Percentiles rank a stretch among this genome's conserved stretches.
phyloP scores from a whole-genome alignment of 2,113 vertebrate species.

The Origma solitaria region DNA sequence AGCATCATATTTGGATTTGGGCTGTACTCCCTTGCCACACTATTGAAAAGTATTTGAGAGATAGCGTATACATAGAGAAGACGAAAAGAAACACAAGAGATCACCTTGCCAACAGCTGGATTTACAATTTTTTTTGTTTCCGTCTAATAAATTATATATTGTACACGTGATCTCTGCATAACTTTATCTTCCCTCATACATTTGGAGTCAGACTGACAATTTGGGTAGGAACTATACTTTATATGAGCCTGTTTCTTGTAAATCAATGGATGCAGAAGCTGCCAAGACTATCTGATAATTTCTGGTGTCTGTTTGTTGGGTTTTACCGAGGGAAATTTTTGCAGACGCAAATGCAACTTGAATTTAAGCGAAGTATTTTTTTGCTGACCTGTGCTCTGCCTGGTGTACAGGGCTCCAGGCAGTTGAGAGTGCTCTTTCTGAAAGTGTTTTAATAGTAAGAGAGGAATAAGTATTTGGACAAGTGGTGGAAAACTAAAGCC shows the following conservation, averaged over 20 bases:
- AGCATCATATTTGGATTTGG: not conserved
- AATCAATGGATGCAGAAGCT: not conserved
- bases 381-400: not conserved
- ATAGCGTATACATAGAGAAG: not conserved
- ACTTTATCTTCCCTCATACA: not conserved
- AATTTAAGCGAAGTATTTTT: not conserved
- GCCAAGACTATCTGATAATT: not conserved
- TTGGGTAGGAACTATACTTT: not conserved
- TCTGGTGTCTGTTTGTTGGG: not conserved
- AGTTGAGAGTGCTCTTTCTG: conserved; percentile 29
- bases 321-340: not conserved
- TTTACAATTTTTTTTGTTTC: not conserved
- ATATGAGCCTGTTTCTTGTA: not conserved
- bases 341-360: not conserved
- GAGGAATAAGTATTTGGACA: conserved; percentile 68
- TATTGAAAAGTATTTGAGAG: not conserved
- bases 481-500: conserved; percentile 83
- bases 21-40: not conserved
- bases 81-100: not conserved
- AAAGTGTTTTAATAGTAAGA: conserved; percentile 61
- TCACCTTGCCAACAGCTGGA: not conserved
- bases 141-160: not conserved
- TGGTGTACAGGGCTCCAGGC: not conserved
- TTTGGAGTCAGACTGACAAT: not conserved
- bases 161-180: not conserved